Evolutionary conservation across 92 coral and sea anemone genomes (phyloP).

Genomic region (Palythoa heliodiscus): DNA sequence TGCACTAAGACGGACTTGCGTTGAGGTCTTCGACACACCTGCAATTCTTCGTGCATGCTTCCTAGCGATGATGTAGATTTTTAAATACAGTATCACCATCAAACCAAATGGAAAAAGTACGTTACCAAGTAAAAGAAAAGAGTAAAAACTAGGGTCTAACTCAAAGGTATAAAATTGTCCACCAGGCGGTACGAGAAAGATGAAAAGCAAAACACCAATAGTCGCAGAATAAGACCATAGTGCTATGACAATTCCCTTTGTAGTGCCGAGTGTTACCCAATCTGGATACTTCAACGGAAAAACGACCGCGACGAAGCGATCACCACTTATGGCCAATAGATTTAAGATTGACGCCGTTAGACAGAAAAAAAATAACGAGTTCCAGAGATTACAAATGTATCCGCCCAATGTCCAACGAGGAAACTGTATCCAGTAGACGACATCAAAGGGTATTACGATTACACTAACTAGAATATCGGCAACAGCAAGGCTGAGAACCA

Average conservation of each 20-base stretch:
- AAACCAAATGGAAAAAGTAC: slow-evolving; percentile 69
- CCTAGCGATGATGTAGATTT: slow-evolving; percentile 77
- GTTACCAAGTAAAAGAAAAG: slow-evolving; percentile 73
- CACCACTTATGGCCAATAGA: slow-evolving; percentile 74
- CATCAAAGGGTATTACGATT: slow-evolving; percentile 74
- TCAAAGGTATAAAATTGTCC: slow-evolving; percentile 68
- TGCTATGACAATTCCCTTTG: slow-evolving; percentile 52
- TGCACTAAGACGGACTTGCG: slow-evolving; percentile 36
- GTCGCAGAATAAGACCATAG: slow-evolving; percentile 76
- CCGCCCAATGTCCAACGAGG: slow-evolving; percentile 82
- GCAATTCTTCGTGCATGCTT: slow-evolving; percentile 73
- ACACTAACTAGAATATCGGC: slow-evolving; percentile 74
- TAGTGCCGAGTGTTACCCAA: slow-evolving; percentile 55
- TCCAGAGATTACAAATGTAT: slow-evolving; percentile 78
- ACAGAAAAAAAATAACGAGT: slow-evolving; percentile 71
- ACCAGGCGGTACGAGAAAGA: slow-evolving; percentile 70
- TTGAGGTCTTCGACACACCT: slow-evolving; percentile 35
- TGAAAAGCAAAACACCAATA: slow-evolving; percentile 60
- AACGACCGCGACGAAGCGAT: slow-evolving; percentile 91
- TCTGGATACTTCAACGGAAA: slow-evolving; percentile 77
- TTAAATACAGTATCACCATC: slow-evolving; percentile 70
- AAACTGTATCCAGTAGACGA: slow-evolving; percentile 75
- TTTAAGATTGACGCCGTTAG: slow-evolving; percentile 83
- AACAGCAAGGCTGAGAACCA: slow-evolving; percentile 76
- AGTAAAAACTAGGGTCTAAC: slow-evolving; percentile 62